Percentiles rank a stretch among this genome's conserved stretches.
phyloP scores from a whole-genome alignment of 2,797 vertebrate genomes.

The Amniataba percoides region DNA sequence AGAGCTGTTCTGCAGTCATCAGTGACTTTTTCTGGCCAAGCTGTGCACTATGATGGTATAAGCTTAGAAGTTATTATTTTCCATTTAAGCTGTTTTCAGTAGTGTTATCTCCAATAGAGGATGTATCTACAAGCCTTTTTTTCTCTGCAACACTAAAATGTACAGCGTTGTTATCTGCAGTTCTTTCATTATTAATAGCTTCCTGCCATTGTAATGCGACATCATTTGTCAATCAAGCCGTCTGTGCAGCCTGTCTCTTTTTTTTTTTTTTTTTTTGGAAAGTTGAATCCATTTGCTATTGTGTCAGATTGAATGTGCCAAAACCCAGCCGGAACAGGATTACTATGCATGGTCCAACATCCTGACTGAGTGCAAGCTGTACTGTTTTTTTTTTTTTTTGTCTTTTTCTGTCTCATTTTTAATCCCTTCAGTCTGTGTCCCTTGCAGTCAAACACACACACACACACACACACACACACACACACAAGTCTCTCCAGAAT shows the following conservation, averaged over 20 bases:
- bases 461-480: conserved; percentile 12
- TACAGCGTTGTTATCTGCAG: conserved; percentile 34
- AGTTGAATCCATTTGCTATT: conserved; percentile 69
- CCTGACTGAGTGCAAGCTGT: conserved; percentile 53
- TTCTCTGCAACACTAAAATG: conserved; percentile 28
- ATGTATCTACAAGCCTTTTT: conserved; percentile 16
- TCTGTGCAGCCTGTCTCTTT: conserved; percentile 34
- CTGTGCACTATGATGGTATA: not conserved
- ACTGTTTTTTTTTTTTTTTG: conserved; percentile 4
- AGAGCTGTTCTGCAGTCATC: conserved; percentile 15
- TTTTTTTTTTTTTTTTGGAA: conserved; percentile 30
- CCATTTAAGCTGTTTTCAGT: conserved; percentile 24
- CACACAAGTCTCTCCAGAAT: not conserved
- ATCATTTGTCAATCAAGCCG: conserved; percentile 64
- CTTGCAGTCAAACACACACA: conserved; percentile 26
- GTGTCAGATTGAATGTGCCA: conserved; percentile 68
- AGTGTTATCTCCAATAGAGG: conserved; percentile 42
- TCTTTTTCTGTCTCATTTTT: conserved; percentile 36
- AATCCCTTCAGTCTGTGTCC: conserved; percentile 45
- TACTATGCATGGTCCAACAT: conserved; percentile 55
- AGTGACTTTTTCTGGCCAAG: not conserved
- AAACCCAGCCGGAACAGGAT: conserved; percentile 62
- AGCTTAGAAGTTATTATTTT: conserved; percentile 33
- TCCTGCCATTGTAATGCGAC: conserved; percentile 43
- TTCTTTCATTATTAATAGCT: conserved; percentile 62